These are phyloP conservation scores for Oxytorus armatus DNA, from an alignment of 2,888 invertebrate genomes.

Conservation along the genomic window DNA sequence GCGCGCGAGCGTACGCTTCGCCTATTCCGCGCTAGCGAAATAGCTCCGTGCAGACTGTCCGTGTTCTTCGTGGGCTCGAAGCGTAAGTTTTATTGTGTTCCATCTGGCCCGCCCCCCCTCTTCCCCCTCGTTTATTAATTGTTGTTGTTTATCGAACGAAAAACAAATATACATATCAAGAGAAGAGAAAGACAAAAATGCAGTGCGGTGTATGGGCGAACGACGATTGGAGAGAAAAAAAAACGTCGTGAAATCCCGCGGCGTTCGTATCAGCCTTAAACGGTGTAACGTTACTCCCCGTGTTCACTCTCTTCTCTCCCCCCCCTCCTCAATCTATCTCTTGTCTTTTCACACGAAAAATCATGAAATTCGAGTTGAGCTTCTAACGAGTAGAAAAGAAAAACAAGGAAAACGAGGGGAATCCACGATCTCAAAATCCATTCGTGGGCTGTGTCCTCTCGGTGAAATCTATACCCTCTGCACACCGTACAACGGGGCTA, in stretches of 20 bases:
- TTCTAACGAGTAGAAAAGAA: constrained; percentile 6
- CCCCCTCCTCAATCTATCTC: neutral
- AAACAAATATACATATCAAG: constrained; percentile 18
- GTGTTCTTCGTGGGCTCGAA: constrained; percentile 81
- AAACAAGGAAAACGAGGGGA: neutral
- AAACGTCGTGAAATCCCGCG: constrained; percentile 42
- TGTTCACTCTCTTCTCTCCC: constrained; percentile 12
- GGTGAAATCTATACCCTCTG: too few relatives aligned
- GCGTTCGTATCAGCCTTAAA: constrained; percentile 33
- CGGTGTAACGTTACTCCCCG: constrained; percentile 46
- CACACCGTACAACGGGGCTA: too few relatives aligned
- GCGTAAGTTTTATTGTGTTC: constrained; percentile 78
- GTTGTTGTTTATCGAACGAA: constrained; percentile 15
- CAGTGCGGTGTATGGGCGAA: constrained; percentile 44
- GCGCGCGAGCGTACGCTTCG: constrained; percentile 78
- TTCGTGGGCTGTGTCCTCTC: constrained; percentile 30
- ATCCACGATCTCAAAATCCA: neutral
- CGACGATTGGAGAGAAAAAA: constrained; percentile 9
- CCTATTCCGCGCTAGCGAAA: constrained; percentile 83
- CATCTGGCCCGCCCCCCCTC: constrained; percentile 11
- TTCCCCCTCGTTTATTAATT: neutral
- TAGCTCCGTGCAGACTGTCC: constrained; percentile 82
- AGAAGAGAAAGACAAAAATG: constrained; percentile 9
- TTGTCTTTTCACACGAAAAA: neutral
- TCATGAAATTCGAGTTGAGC: neutral